Evolutionary conservation across 2,113 vertebrate genomes (phyloP), one percentile per base, ranked within the genome.

Genomic region (Chloropsis hardwickii): DNA sequence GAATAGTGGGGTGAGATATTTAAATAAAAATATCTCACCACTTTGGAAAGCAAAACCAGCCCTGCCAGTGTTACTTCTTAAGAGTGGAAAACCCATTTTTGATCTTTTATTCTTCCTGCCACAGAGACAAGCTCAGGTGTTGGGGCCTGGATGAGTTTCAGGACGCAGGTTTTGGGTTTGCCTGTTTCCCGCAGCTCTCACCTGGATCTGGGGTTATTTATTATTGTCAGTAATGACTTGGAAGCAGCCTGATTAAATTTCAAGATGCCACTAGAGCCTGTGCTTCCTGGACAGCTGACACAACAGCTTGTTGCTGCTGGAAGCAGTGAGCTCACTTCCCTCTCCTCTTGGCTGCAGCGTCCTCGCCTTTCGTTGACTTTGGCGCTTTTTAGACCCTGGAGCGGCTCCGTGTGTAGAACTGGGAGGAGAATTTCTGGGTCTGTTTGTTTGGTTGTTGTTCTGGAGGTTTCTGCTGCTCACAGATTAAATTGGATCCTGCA

Each of bases 211-310:
- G 71, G 53, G 5, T 73, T 72, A 58, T 94, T 92, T 92, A 61
- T 93, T 77, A 33, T 54, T 65, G 66, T 82, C 70, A 61, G 86
- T 93, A 95, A 82, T 50, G 48, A 94, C 82, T 96, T 94, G 96
- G 95, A 96, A 76, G 53, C n/a, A 69, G 74, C 24, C 53, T 64
- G 76, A 89, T 82, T 45, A 33, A 58, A 93, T 94, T 80, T 80
- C 88, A 94, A 76, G 81, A 60, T 87, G 94, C 14, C 66, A 40
- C 64, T 45, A 31, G 40, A 81, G 77, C 81, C 61, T 86, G 45
- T 76, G 81, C 95, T 95, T 97, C 96, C 96, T 95, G 96, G 88
- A 91, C 96, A 97, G 96, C 94, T 96, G 96, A 97, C 74, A 89
- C 94, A 82, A 94, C 96, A 97, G 96, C 95, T 97, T 97, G 96